A percentile compares a stretch with the other conserved stretches of the same genome.
Evolutionary conservation across 2,113 vertebrate genomes (phyloP).

Genomic region (Gobiocypris rarus): DNA sequence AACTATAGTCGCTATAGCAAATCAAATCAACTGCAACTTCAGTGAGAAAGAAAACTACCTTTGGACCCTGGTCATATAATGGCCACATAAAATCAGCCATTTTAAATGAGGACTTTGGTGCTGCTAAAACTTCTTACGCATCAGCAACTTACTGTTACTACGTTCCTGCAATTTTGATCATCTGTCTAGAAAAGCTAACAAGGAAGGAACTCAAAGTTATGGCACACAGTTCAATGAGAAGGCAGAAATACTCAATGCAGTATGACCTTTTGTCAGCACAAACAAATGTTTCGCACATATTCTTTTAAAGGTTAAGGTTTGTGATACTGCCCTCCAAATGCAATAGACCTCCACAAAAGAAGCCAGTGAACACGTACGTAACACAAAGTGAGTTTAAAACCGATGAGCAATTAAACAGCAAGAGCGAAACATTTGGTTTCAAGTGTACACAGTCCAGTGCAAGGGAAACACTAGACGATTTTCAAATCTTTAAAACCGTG

Average conservation of each 20-base stretch:
- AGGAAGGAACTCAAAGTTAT: not conserved
- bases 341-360: not conserved
- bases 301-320: conserved; percentile 23
- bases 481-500: too few relatives aligned
- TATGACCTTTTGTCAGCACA: conserved; percentile 25
- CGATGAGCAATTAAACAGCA: not conserved
- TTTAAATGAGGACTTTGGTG: conserved; percentile 28
- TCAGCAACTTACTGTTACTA: not conserved
- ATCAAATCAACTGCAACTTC: not conserved
- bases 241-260: conserved; percentile 11
- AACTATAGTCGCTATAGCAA: not conserved
- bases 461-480: too few relatives aligned
- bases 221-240: not conserved
- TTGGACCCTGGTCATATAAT: not conserved
- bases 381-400: not conserved
- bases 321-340: conserved; percentile 21
- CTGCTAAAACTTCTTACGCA: not conserved
- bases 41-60: not conserved
- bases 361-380: not conserved
- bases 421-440: not conserved
- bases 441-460: not conserved
- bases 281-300: conserved; percentile 12
- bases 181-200: not conserved
- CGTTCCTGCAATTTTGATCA: not conserved
- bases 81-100: not conserved